Evolutionary conservation across 1,140 invertebrate species (phyloP), one percentile per base, ranked within the genome.

Genomic region (Cataglyphis hispanica): DNA sequence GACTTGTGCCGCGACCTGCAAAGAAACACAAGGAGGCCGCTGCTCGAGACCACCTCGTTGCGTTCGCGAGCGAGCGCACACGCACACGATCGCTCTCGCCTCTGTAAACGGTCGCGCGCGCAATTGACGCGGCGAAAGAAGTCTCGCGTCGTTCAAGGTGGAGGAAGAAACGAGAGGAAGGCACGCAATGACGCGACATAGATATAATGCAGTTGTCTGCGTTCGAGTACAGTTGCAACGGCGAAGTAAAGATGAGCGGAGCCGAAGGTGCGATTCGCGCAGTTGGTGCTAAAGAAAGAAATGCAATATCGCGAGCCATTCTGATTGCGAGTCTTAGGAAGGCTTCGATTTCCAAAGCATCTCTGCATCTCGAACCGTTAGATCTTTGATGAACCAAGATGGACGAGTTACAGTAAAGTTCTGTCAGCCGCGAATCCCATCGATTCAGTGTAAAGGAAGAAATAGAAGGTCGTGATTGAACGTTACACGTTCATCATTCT

Each of bases 11-110:
- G 46, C 78, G 84, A 89, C 87, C 90, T 84, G 87, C 87, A 69
- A 86, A 90, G 81, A 80, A 81, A 56, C 66, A 78, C 83, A 90
- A 87, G 66, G 86, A 91, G 91, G 91, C 90, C 91, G 86, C 91
- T n/a, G 84, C 84, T 90, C 87, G 85, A 89, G 85, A 89, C 85
- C 85, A 77, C 85, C 69, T 81, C 66, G 86, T 80, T 87, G 77
- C 86, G 77, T 37, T 74, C 78, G 53, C 67, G 34, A 56, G 53
- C 75, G 74, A 53, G 50, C 31, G 50, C 25, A 60, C 75, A 50
- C 22, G 34, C 61, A 31, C 25, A 43, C 66, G 27, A 83, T 83
- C 27, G 53, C 27, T 50, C 66, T 72, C 50, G 66, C 34, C 25
- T 74, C 78, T 83, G 70, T 81, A 83, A 83, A 83, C 60, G 78